A percentile compares a stretch with the other conserved stretches of the same genome.
Evolutionary conservation across 2,888 invertebrate species (phyloP).

Genomic region (Neocrepidodera transversa): DNA sequence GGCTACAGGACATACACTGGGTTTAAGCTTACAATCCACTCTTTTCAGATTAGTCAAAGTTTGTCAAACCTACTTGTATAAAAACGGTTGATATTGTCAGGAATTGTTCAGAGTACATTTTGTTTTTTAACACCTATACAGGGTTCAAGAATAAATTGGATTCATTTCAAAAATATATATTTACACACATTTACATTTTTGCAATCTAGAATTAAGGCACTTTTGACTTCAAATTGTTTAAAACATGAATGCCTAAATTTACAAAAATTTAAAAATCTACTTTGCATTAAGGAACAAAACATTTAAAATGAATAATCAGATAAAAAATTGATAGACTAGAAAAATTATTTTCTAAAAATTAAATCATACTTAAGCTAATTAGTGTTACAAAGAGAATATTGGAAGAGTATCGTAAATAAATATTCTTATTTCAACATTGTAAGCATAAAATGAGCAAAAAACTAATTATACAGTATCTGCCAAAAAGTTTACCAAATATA

Average conservation of each 20-base stretch:
- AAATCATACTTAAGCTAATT: slow-evolving; percentile 46
- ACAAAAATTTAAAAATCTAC: slow-evolving; percentile 28
- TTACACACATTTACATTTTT: slow-evolving; percentile 55
- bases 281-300: slow-evolving; percentile 50
- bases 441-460: slow-evolving; percentile 51
- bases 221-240: slow-evolving; percentile 39
- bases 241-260: slow-evolving; percentile 37
- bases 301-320: slow-evolving; percentile 49
- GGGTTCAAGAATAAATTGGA: background rate
- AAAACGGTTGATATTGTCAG: too few relatives aligned
- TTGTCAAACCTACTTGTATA: too few relatives aligned
- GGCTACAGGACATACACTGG: too few relatives aligned
- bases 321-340: slow-evolving; percentile 55
- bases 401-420: slow-evolving; percentile 50
- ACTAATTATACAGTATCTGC: slow-evolving; percentile 40
- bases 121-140: background rate
- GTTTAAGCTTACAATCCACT: too few relatives aligned
- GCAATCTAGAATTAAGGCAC: slow-evolving; percentile 49
- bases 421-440: slow-evolving; percentile 49
- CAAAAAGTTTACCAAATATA: background rate
- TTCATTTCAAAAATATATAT: slow-evolving; percentile 55
- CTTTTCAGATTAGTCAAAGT: too few relatives aligned
- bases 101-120: too few relatives aligned
- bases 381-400: slow-evolving; percentile 47
- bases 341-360: slow-evolving; percentile 53